Percentiles rank a stretch among this genome's conserved stretches.
Evolutionary conservation across 2,888 invertebrate genomes (phyloP).

Genomic region (Gibbula magus): DNA sequence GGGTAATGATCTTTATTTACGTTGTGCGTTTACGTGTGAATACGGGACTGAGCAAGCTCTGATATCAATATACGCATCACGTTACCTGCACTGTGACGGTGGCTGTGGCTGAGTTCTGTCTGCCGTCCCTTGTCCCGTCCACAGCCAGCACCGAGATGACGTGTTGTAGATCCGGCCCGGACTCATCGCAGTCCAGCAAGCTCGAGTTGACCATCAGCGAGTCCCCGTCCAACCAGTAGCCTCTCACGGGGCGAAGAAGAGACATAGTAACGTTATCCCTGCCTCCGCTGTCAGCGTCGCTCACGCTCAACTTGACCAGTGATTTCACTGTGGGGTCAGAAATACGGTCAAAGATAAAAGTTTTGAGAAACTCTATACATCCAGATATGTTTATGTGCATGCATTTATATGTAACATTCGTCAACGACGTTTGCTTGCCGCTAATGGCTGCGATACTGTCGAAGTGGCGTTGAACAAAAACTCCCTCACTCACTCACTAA

Average conservation of each 20-base stretch:
- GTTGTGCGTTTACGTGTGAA: no score
- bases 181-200: background rate
- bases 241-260: background rate
- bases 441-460: no score
- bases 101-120: background rate
- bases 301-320: background rate
- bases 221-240: background rate
- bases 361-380: no score
- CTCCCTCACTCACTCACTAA: no score
- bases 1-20: background rate
- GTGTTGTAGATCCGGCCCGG: background rate
- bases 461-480: no score
- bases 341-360: no score
- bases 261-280: background rate
- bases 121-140: background rate
- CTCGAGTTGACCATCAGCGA: background rate
- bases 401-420: no score
- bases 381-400: no score
- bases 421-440: no score
- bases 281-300: background rate
- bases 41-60: no score
- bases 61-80: background rate
- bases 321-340: no score
- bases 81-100: background rate
- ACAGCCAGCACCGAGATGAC: background rate